A percentile compares a stretch with the other conserved stretches of the same genome.
phyloP scores from a whole-genome alignment of 2,888 invertebrate species.

The Gymnoscelis rufifasciata region DNA sequence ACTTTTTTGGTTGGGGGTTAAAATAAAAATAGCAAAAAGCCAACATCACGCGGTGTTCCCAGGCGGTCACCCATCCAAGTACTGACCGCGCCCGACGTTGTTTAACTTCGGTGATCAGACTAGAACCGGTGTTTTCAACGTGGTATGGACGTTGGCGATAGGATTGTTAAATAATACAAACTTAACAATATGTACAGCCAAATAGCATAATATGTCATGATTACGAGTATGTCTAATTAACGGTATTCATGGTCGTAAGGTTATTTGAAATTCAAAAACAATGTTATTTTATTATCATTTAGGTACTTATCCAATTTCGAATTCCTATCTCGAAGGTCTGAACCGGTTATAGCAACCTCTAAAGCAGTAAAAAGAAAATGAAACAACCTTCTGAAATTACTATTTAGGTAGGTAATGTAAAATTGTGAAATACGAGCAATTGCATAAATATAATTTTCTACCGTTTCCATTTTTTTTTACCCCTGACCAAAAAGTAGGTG shows the following conservation, averaged over 20 bases:
- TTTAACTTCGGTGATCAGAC: slow-evolving; percentile 72
- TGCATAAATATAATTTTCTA: no score
- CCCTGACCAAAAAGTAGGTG: no score
- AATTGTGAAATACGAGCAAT: no score
- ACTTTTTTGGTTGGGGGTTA: no score
- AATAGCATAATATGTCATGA: no score
- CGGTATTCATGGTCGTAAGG: no score
- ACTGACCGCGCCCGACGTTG: slow-evolving; percentile 72
- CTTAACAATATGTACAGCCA: no score
- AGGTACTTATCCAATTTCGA: slow-evolving; percentile 4
- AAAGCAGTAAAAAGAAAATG: no score
- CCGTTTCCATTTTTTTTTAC: no score
- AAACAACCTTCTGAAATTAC: slow-evolving; percentile 8
- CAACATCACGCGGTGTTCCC: slow-evolving; percentile 45
- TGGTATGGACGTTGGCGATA: slow-evolving; percentile 35
- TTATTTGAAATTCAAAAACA: no score
- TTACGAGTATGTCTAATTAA: no score
- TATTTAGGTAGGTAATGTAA: neutral
- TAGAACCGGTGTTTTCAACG: slow-evolving; percentile 65
- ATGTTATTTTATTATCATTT: no score
- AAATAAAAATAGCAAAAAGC: slow-evolving; percentile 23
- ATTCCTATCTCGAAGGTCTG: slow-evolving; percentile 16
- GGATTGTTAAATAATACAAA: neutral
- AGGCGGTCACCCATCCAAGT: slow-evolving; percentile 75
- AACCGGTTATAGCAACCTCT: slow-evolving; percentile 26